Evolutionary conservation across 1,140 invertebrate genomes (phyloP), one percentile per base, ranked within the genome.

Genomic region (Drosophila rhopaloa): DNA sequence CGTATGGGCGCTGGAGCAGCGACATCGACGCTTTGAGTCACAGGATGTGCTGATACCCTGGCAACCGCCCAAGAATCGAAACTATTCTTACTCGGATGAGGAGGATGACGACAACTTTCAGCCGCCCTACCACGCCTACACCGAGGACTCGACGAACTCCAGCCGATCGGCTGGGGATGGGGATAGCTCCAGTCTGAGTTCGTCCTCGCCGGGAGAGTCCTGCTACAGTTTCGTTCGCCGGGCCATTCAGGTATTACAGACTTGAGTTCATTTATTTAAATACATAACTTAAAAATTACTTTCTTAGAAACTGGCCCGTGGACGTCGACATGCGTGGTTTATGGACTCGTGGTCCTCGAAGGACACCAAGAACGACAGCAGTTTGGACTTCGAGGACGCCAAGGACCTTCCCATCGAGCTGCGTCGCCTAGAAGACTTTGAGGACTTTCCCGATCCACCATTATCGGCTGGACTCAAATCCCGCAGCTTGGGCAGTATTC

Each of bases 1-100:
- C 13, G 98, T 98, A 1, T 99, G 98, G 98, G 97, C 98, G 11
- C 97, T 98, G 96, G 98, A 99, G 93, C 98, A 99, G 88, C 95
- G 96, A 57, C 96, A 98, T 88, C 93, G 97, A 76, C 97, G 96
- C 73, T 94, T 94, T 46, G 94, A 94, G 81, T 94, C 94, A 11
- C 94, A 94, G 93, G 98, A 99, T 93, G 97, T 99, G 43, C 93
- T 99, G 35, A 97, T 99, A 63, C 98, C 98, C 2, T 99, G 98
- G 98, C 96, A 97, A 79, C 94, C 95, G 51, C 96, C 96, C 3
- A 95, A 94, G 65, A 95, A 94, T 48, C 84, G 91, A 4, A 92
- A 71, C 51, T 78, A 76, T 44, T 66, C 83, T 0, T 85, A 88
- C 43, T 91, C 89, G 0, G 90, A 92, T 50, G 90, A 92, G 53